Evolutionary conservation across 1,140 invertebrate species (phyloP).

Genomic region (Diachasma alloeum): DNA sequence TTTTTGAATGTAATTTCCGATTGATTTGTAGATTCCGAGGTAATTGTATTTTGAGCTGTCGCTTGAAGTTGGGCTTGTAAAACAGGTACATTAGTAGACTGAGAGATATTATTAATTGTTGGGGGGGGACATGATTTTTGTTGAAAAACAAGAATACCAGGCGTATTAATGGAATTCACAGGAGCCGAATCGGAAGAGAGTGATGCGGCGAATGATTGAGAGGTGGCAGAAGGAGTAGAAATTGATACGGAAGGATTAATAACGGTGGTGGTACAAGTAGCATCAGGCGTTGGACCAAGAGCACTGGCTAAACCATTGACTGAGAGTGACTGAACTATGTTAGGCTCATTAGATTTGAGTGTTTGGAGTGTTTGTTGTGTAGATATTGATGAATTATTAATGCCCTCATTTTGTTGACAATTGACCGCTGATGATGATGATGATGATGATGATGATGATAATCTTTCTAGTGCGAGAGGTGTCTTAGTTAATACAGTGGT

Average conservation of each 20-base stretch:
- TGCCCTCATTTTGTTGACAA: constrained; percentile 5
- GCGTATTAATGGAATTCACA: constrained; percentile 52
- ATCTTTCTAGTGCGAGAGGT: background rate
- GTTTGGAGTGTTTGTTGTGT: background rate
- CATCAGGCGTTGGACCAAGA: background rate
- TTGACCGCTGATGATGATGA: background rate
- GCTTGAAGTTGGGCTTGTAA: constrained; percentile 71
- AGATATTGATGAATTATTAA: background rate
- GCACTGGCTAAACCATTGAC: background rate
- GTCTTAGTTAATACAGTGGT: constrained; percentile 36
- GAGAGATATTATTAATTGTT: constrained; percentile 42
- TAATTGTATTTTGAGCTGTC: constrained; percentile 54
- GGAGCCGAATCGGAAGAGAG: constrained; percentile 40
- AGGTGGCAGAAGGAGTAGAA: constrained; percentile 26
- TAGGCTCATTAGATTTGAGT: background rate
- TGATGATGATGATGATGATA: too few species aligned
- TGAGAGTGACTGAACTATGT: background rate
- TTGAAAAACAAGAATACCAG: constrained; percentile 67
- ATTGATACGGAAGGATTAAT: background rate
- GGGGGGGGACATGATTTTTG: constrained; percentile 51
- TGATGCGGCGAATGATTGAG: constrained; percentile 49
- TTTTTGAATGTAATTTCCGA: constrained; percentile 69
- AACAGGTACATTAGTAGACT: constrained; percentile 62
- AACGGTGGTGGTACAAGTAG: background rate
- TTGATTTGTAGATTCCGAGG: constrained; percentile 53